A percentile compares a stretch with the other conserved stretches of the same genome.
Conservation (phyloP, 2,797 vertebrate species). For the Carapus acus region DNA sequence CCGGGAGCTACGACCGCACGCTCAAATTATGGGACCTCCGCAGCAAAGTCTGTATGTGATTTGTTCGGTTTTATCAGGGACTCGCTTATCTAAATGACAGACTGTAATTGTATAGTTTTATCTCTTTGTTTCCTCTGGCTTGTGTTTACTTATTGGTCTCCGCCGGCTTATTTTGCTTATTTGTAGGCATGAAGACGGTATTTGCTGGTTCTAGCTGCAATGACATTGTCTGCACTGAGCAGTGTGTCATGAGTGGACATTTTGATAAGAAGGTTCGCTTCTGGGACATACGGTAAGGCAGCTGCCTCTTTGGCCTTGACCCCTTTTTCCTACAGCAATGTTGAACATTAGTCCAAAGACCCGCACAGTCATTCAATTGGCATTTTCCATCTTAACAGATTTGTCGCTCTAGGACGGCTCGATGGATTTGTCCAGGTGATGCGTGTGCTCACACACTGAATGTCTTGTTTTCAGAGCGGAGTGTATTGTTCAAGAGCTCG, state of each 20-base stretch:
- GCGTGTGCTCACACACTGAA: too few relatives aligned
- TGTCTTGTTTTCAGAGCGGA: constrained; percentile 74
- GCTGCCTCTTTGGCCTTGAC: neutral
- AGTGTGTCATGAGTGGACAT: constrained; percentile 98
- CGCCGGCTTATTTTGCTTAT: too few relatives aligned
- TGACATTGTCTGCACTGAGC: constrained; percentile 95
- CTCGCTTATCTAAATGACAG: too few relatives aligned
- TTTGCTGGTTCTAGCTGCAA: constrained; percentile 98
- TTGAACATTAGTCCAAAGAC: too few relatives aligned
- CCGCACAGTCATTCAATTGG: too few relatives aligned
- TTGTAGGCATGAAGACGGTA: constrained; percentile 94
- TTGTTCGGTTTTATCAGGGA: neutral
- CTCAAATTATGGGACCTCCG: constrained; percentile 99
- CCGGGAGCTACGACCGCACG: constrained; percentile 93
- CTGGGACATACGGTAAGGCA: constrained; percentile 97
- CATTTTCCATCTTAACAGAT: too few relatives aligned
- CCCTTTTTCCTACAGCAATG: too few relatives aligned
- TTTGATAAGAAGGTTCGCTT: constrained; percentile 98
- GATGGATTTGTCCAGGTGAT: too few relatives aligned
- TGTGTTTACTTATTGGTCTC: too few relatives aligned
- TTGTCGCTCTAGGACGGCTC: too few relatives aligned
- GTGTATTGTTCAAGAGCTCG: constrained; percentile 85
- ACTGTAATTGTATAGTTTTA: too few relatives aligned
- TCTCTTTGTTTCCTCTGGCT: too few relatives aligned
- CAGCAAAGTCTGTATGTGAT: constrained; percentile 89